These are phyloP conservation scores for Pocota personata DNA, from an alignment of 2,888 invertebrate genomes.

Conservation along the genomic window DNA sequence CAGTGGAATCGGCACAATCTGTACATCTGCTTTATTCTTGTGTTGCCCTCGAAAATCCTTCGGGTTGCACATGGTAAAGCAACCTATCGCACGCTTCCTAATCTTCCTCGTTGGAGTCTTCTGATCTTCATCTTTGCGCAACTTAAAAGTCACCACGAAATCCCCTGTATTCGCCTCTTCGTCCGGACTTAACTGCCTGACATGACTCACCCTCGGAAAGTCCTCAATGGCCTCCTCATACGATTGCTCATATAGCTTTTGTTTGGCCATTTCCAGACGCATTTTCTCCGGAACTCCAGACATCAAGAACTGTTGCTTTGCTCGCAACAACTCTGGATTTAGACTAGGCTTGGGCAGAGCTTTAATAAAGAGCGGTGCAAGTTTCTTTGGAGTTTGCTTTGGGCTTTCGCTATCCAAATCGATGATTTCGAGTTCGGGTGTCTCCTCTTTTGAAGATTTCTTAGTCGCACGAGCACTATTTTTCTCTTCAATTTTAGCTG, in stretches of 20 bases:
- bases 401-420: constrained; percentile 77
- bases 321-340: constrained; percentile 85
- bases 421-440: constrained; percentile 75
- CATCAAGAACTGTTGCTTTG: constrained; percentile 87
- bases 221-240: constrained; percentile 81
- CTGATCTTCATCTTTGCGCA: constrained; percentile 55
- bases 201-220: constrained; percentile 87
- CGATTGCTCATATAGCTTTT: constrained; percentile 82
- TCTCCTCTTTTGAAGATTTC: constrained; percentile 24
- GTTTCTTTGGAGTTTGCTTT: constrained; percentile 83
- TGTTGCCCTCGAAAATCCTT: constrained; percentile 70
- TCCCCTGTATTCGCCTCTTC: constrained; percentile 54
- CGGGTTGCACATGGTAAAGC: constrained; percentile 74
- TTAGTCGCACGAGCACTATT: constrained; percentile 4
- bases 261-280: constrained; percentile 84
- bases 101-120: constrained; percentile 48
- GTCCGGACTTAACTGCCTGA: constrained; percentile 84
- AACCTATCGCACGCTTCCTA: constrained; percentile 63
- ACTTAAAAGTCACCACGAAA: constrained; percentile 56
- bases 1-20: constrained; percentile 37
- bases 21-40: constrained; percentile 26
- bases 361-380: constrained; percentile 89
- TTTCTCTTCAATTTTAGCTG: constrained; percentile 74
- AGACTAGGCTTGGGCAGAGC: constrained; percentile 84
- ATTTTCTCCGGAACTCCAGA: constrained; percentile 88